These are phyloP conservation scores for Lophius americanus DNA, from an alignment of 2,797 vertebrate genomes.

Conservation along the genomic window DNA sequence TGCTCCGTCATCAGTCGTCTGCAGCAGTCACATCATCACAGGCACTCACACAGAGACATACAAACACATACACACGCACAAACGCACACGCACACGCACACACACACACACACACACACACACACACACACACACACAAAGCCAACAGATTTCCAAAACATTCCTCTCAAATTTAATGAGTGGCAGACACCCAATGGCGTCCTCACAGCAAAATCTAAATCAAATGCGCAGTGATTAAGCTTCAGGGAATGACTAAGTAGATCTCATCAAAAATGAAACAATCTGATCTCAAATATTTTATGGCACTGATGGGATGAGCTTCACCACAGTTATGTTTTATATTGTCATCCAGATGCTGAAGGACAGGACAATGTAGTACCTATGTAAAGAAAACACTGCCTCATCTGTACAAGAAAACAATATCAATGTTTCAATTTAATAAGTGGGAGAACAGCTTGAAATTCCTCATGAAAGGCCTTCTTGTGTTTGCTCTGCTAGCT, in stretches of 20 bases:
- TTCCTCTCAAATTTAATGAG: slow-evolving; percentile 49
- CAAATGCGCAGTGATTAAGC: slow-evolving; percentile 46
- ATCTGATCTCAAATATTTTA: slow-evolving; percentile 33
- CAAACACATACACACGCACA: slow-evolving; percentile 24
- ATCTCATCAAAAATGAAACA: slow-evolving; percentile 48
- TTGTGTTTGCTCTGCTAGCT: slow-evolving; percentile 7
- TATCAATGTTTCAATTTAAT: neutral
- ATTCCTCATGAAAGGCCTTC: slow-evolving; percentile 3
- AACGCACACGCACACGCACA: slow-evolving; percentile 17
- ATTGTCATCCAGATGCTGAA: slow-evolving; percentile 32
- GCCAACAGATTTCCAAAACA: slow-evolving; percentile 27
- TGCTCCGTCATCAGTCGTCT: slow-evolving; percentile 67
- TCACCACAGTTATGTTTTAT: slow-evolving; percentile 22
- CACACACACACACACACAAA: neutral
- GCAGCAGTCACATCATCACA: slow-evolving; percentile 29
- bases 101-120: neutral
- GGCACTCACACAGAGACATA: slow-evolving; percentile 21
- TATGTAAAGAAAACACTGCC: slow-evolving; percentile 13
- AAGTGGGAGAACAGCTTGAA: slow-evolving; percentile 7
- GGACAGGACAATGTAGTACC: slow-evolving; percentile 28
- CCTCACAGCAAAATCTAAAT: slow-evolving; percentile 45
- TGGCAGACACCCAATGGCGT: slow-evolving; percentile 41
- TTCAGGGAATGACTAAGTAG: slow-evolving; percentile 45
- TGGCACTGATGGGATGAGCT: slow-evolving; percentile 44
- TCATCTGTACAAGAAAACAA: slow-evolving; percentile 9